phyloP scores from a whole-genome alignment of 2,113 vertebrate species.

The Mastomys coucha region DNA sequence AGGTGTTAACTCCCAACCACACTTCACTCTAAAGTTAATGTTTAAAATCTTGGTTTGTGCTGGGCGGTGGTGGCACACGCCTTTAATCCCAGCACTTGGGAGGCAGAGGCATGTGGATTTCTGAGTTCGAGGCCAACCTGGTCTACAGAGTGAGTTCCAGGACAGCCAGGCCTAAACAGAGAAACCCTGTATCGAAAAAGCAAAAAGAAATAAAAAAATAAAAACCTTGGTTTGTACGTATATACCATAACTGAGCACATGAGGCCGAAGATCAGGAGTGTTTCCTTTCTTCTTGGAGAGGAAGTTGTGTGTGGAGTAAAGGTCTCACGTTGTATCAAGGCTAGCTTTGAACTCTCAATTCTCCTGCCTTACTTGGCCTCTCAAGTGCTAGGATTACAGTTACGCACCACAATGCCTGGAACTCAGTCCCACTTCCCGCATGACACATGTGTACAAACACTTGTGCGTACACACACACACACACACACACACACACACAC shows the following conservation, averaged over 20 bases:
- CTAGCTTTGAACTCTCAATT: neutral
- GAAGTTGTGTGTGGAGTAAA: neutral
- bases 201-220: no score
- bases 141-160: no score
- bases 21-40: constrained; percentile 6
- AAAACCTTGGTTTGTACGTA: no score
- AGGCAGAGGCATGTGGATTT: no score
- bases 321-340: neutral
- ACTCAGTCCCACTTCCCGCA: no score
- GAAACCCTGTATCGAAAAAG: no score
- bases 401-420: neutral
- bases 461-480: neutral
- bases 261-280: neutral
- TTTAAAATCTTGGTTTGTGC: no score
- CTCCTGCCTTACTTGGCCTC: neutral
- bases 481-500: neutral
- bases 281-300: neutral
- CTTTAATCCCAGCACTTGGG: no score
- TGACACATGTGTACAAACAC: neutral
- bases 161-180: no score
- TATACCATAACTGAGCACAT: neutral
- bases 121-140: no score
- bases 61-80: no score
- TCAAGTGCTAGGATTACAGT: neutral
- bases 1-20: constrained; percentile 15